Base-by-base conservation (phyloP, 2,888 invertebrate species). In the Luffia ferchaultella region DNA sequence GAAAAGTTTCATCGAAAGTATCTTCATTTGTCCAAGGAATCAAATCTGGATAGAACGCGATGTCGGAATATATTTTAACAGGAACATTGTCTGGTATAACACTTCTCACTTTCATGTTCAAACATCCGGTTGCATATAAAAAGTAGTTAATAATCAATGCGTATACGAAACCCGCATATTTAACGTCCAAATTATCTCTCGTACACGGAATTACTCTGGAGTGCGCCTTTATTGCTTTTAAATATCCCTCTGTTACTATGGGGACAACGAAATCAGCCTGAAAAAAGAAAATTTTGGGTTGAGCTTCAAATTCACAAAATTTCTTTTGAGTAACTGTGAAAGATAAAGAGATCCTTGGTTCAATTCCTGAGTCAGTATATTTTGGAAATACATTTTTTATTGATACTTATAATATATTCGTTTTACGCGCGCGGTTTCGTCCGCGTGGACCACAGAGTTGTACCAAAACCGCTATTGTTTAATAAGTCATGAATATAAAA, bases 181-280 rank as follows among this genome's bases (percentile, higher is more conserved):
- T 76, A 54, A 73, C 77, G 53, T 85, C 85, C 54, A 84, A 63
- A 54, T 84, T 82, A 54, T 80, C 77, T 54, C 70, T 69, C 18
- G 74, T 76, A 54, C 71, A 78, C 0, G 75, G 73, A 18, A 68
- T 61, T 54, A 65, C 67, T 9, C 69, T 55, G 48, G 62, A 62
- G 53, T 68, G 67, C 7, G 77, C 75, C 55, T 65, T 73, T 51
- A 87, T 83, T 63, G 70, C 73, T 51, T 77, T 68, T 20, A 86
- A 60, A 54, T 87, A 87, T 16, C 76, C 84, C 50, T 72, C 63
- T 43, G 87, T 86, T 55, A 87, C 67, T 49, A 87, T 85, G 5
- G 87, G 87, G 53, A 87, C 75, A 54, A 87, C 70, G 57, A 79
- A 85, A 57, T 85, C 73, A 50, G 86, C 87, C 87, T 87, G 73